A percentile compares a stretch with the other conserved stretches of the same genome.
Conservation (phyloP, 2,888 invertebrate genomes). For the Leptopterna dolabrata region DNA sequence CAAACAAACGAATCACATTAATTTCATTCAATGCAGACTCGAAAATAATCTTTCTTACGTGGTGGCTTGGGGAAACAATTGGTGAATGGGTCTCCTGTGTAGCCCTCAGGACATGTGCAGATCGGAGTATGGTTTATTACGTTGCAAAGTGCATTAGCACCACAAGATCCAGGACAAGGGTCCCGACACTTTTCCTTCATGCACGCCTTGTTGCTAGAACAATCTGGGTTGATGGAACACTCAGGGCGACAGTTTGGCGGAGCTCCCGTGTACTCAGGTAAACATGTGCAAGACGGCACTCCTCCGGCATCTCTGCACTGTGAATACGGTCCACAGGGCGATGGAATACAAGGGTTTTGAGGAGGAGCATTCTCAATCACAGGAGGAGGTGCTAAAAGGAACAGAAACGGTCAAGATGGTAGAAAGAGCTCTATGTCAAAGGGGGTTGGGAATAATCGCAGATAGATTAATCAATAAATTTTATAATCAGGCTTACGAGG, state of each 20-base stretch:
- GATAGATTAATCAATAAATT: background rate
- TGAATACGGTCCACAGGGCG: constrained; percentile 88
- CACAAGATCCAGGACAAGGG: constrained; percentile 83
- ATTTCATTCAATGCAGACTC: background rate
- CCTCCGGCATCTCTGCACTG: constrained; percentile 81
- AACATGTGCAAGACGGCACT: constrained; percentile 83
- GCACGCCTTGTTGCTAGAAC: constrained; percentile 79
- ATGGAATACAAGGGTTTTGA: constrained; percentile 82
- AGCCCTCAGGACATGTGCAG: constrained; percentile 71
- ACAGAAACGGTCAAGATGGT: background rate
- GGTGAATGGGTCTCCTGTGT: constrained; percentile 72
- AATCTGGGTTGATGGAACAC: constrained; percentile 87
- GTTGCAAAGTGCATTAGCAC: constrained; percentile 77
- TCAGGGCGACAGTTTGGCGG: constrained; percentile 85
- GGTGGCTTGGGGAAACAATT: constrained; percentile 66
- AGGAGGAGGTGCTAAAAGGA: constrained; percentile 63
- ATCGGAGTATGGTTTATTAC: constrained; percentile 72
- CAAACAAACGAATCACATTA: no score
- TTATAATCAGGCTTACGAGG: constrained; percentile 61
- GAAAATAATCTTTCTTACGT: constrained; percentile 43
- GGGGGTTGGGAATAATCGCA: no score
- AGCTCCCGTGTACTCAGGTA: constrained; percentile 84
- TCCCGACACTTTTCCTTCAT: constrained; percentile 81
- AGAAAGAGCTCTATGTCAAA: no score
- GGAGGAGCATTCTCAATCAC: constrained; percentile 61